These are phyloP conservation scores for Apus apus DNA, from an alignment of 2,113 vertebrate genomes.

Conservation along the genomic window DNA sequence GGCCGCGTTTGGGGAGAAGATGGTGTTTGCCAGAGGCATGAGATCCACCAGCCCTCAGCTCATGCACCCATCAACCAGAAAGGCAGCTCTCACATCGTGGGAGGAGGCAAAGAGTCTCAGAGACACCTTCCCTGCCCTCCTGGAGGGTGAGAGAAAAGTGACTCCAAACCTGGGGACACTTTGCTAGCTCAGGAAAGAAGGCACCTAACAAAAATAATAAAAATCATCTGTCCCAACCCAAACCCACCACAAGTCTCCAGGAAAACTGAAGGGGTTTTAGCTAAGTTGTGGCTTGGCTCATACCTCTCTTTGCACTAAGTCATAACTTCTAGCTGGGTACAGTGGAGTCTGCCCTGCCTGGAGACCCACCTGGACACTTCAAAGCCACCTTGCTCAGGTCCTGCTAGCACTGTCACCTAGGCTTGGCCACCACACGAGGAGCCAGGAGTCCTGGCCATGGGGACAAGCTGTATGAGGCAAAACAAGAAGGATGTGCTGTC, in stretches of 20 bases:
- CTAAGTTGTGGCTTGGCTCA: not conserved
- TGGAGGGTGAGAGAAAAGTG: not conserved
- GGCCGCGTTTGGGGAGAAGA: not conserved
- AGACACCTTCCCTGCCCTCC: not conserved
- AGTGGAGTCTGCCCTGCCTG: not conserved
- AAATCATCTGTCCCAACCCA: not conserved
- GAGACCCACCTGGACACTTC: not conserved
- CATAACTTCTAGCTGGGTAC: not conserved
- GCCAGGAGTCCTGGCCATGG: not conserved
- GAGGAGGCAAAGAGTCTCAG: not conserved
- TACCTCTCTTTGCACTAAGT: not conserved
- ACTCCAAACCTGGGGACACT: not conserved
- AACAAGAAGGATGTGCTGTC: not conserved
- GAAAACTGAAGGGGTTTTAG: not conserved
- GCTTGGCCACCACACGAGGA: not conserved
- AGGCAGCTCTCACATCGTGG: not conserved
- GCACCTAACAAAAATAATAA: not conserved
- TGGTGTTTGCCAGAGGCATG: not conserved
- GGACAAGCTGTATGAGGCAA: not conserved
- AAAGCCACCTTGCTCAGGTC: not conserved
- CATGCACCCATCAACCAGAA: not conserved
- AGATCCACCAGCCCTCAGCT: not conserved
- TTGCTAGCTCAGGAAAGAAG: slow-evolving; percentile 47
- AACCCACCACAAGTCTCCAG: not conserved
- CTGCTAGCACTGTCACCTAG: not conserved